Base-by-base conservation (phyloP, 1,140 invertebrate genomes). In the Ostrea edulis region DNA sequence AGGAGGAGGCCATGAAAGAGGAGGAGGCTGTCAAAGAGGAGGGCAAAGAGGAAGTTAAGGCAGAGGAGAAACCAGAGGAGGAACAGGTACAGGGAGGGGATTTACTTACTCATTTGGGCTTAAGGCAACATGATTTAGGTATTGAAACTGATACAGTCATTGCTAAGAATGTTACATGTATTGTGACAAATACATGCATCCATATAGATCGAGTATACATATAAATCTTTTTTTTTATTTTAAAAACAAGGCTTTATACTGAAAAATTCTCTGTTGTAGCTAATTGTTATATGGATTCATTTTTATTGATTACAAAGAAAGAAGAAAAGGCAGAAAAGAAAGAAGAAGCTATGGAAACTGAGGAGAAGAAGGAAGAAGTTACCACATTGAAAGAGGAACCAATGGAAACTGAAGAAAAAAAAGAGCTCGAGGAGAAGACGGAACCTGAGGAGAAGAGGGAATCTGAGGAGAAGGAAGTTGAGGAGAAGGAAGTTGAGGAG, bases 11-110 rank as follows among this genome's bases (percentile, higher is more conserved):
- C 83, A 88, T 92, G 84, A 90, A 91, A 51, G 95, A 91, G 29
- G 91, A 91, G 85, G n/a, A n/a, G n/a, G n/a, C n/a, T n/a, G 94
- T 91, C 0, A 95, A 96, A 87, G 96, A 96, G 88, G 95, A 86
- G 55, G 86, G 95, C 95, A 86, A 84, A 87, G 88, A 87, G 44
- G 84, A 85, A 9, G 84, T 52, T 53, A 84, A 53, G 17, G 51
- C 71, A 22, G 87, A 88, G 51, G 87, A 86, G 68, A 82, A 62
- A 58, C 81, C 20, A 52, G 82, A 85, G 54, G 71, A 87, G 51
- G 81, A 84, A 65, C 20, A 62, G 3, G 82, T 65, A 65, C 54
- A 87, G 51, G 22, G 62, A 82, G 53, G 68, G 84, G 84, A 1
- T 5, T 2, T 1, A 44, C 35, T 44, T 44, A 44, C 1, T 44